phyloP scores from a whole-genome alignment of 2,888 invertebrate species.

The Gisinianus flammeolus region DNA sequence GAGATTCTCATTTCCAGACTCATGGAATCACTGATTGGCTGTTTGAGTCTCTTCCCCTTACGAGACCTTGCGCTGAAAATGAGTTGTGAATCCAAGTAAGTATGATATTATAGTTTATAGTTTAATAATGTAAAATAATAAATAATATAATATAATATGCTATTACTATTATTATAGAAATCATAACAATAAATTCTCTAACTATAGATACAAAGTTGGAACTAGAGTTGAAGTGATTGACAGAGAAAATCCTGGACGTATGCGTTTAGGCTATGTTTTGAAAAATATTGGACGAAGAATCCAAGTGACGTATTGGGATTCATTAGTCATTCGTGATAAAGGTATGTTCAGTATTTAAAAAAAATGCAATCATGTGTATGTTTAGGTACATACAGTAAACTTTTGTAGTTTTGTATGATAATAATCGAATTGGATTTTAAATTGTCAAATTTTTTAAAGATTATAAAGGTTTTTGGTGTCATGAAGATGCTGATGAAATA shows the following conservation, averaged over 20 bases:
- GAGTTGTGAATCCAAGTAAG: not conserved
- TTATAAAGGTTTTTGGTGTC: not conserved
- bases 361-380: not conserved
- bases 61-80: not conserved
- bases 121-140: not conserved
- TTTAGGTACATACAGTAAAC: not conserved
- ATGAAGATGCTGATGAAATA: not conserved
- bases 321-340: not conserved
- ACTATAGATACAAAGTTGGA: slow-evolving; percentile 12
- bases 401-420: too few relatives aligned
- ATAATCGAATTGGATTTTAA: too few relatives aligned
- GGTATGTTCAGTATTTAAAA: not conserved
- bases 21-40: not conserved
- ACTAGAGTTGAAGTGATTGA: slow-evolving; percentile 14
- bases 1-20: too few relatives aligned
- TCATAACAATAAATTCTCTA: too few relatives aligned
- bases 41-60: not conserved
- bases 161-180: not conserved
- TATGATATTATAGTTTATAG: not conserved
- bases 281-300: slow-evolving; percentile 10
- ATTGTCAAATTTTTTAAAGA: too few relatives aligned
- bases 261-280: slow-evolving; percentile 11
- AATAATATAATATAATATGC: not conserved
- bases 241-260: not conserved
- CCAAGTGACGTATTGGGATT: not conserved